Evolutionary conservation across 2,797 vertebrate genomes (phyloP), one percentile per base, ranked within the genome.

Genomic region (Chelon auratus): DNA sequence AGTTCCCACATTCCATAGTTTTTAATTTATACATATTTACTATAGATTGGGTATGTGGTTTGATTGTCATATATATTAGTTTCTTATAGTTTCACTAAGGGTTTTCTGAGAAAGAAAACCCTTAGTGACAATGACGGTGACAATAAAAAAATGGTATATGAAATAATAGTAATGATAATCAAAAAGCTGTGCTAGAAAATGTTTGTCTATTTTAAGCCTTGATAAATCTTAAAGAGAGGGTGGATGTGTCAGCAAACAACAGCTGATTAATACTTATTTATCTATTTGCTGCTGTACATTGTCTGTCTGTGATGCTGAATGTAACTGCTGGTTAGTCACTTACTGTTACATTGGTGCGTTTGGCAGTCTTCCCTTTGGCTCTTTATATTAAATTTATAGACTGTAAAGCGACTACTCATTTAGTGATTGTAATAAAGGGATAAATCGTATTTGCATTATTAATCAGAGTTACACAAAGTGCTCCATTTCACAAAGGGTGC

Each of bases 401-500:
- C 42, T 39, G 9, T 48, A 36, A 71, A 9, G 42, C 60, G 56
- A 43, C 43, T 51, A 45, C 14, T 45, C 24, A 24, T 20, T 18
- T 52, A 13, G 9, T 50, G 43, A 45, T 39, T 4, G 15, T 24
- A 39, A 11, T 20, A 42, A 58, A 40, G 12, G 59, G 9, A 13
- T 15, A 40, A 61, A 52, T 42, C 12, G 54, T 11, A 43, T 58
- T 66, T 42, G 2, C 48, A 59, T 53, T 47, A 61, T 33, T 61
- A 63, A 72, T 48, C n/a, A 71, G 5, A 22, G 15, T 26, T 68
- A 58, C 37, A 1, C 33, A 59, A 68, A 68, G 62, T 52, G 53
- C 36, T 68, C 47, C 57, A 72, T 75, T 83, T 75, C 30, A 72
- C 68, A 73, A 45, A 60, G 36, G 33, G 74, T 40, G 58, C 68